Percentiles rank a stretch among this genome's conserved stretches.
Conservation (phyloP, 2,888 invertebrate genomes). For the Baronia brevicornis region DNA sequence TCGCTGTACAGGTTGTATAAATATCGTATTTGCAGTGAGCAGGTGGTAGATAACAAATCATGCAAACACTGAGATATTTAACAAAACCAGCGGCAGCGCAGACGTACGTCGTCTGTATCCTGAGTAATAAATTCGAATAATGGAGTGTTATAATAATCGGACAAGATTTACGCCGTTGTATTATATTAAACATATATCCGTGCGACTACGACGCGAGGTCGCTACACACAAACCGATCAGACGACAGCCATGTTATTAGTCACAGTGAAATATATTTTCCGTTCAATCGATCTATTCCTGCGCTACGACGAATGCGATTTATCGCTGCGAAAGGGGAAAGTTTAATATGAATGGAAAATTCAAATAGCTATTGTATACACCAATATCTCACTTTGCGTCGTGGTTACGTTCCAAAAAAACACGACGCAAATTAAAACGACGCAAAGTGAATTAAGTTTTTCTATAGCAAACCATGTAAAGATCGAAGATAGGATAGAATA, state of each 20-base stretch:
- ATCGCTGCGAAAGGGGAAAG: constrained; percentile 7
- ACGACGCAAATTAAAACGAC: too few species aligned
- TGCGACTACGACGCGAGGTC: constrained; percentile 1
- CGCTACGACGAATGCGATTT: constrained; percentile 4
- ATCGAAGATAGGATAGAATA: too few species aligned
- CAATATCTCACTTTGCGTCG: too few species aligned
- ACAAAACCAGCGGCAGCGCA: too few species aligned
- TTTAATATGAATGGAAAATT: constrained; percentile 11
- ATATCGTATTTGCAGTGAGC: too few species aligned
- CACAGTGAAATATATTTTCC: constrained; percentile 7
- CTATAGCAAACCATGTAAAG: neutral
- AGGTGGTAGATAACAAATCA: too few species aligned
- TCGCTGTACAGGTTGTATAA: too few species aligned
- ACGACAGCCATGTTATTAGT: constrained; percentile 9
- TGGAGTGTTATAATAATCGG: neutral
- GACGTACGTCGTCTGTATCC: too few species aligned
- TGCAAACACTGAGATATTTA: too few species aligned
- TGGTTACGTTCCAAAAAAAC: too few species aligned
- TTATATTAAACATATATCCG: constrained; percentile 4
- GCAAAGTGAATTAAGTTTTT: too few species aligned
- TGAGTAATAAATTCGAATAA: neutral
- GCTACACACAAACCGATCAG: neutral
- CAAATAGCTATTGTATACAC: constrained; percentile 11
- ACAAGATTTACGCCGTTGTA: neutral
- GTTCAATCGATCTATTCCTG: constrained; percentile 6